Evolutionary conservation across 2,113 vertebrate species (phyloP).

Genomic region (Cynoglossus semilaevis): DNA sequence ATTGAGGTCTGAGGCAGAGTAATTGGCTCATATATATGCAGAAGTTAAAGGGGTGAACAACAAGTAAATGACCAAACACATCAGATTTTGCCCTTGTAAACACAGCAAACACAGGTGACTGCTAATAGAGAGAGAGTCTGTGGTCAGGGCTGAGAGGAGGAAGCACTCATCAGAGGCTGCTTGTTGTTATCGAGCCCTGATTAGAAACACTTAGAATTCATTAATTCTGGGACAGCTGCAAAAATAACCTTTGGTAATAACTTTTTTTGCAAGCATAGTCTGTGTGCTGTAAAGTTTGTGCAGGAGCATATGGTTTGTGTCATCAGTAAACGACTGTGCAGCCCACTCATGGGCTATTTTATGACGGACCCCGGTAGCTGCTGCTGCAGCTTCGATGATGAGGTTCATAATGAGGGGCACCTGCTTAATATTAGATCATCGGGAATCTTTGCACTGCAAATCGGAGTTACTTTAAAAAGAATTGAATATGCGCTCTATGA

Average conservation of each 20-base stretch:
- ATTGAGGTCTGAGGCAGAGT: slow-evolving; percentile 41
- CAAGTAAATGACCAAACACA: slow-evolving; percentile 53
- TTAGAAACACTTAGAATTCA: slow-evolving; percentile 33
- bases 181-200: slow-evolving; percentile 33
- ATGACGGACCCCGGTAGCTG: neutral
- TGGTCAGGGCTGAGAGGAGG: slow-evolving; percentile 33
- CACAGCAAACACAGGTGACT: slow-evolving; percentile 43
- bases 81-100: slow-evolving; percentile 54
- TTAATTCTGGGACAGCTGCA: slow-evolving; percentile 9
- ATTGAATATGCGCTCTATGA: slow-evolving; percentile 13
- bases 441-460: neutral
- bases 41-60: slow-evolving; percentile 54
- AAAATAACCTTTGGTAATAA: slow-evolving; percentile 25
- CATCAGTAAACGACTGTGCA: slow-evolving; percentile 6
- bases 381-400: neutral
- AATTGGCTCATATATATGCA: slow-evolving; percentile 67
- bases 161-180: slow-evolving; percentile 33
- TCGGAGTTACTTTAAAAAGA: slow-evolving; percentile 18
- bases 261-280: slow-evolving; percentile 14
- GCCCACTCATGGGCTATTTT: slow-evolving; percentile 14
- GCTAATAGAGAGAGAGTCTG: slow-evolving; percentile 39
- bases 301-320: slow-evolving; percentile 5
- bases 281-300: slow-evolving; percentile 5
- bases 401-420: neutral
- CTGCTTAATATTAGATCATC: slow-evolving; percentile 15